Evolutionary conservation across 64 coral and sea anemone genomes (phyloP).

Genomic region (Actinia tenebrosa): DNA sequence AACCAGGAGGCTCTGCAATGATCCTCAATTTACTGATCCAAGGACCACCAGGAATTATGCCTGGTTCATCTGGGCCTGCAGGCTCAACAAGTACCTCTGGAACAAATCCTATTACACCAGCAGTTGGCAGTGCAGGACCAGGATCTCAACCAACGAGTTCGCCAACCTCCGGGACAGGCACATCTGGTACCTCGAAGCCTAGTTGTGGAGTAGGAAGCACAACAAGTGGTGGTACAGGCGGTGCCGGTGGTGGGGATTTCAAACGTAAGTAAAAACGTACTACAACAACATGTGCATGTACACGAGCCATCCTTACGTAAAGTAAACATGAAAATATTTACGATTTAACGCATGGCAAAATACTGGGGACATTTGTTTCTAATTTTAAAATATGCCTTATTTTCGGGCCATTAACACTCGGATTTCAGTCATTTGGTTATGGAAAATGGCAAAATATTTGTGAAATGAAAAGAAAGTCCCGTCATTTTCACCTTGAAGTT

Average conservation of each 20-base stretch:
- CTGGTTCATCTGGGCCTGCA: background rate
- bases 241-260: background rate
- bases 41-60: constrained; percentile 15
- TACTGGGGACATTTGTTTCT: too few species aligned
- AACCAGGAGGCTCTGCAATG: constrained; percentile 15
- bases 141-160: background rate
- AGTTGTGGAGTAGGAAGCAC: background rate
- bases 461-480: too few species aligned
- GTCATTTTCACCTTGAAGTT: too few species aligned
- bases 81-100: background rate
- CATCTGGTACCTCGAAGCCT: background rate
- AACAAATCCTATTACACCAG: background rate
- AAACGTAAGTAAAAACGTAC: background rate
- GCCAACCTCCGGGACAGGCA: background rate
- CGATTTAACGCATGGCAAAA: too few species aligned
- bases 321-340: too few species aligned
- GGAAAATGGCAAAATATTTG: too few species aligned
- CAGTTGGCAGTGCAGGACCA: background rate
- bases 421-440: too few species aligned
- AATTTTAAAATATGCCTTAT: too few species aligned
- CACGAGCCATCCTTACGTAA: too few species aligned
- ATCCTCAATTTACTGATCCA: background rate
- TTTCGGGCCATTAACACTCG: too few species aligned
- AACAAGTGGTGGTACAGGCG: background rate
- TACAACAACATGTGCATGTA: too few species aligned